Evolutionary conservation across 2,113 vertebrate species (phyloP), one percentile per base, ranked within the genome.

Genomic region (Bos indicus): DNA sequence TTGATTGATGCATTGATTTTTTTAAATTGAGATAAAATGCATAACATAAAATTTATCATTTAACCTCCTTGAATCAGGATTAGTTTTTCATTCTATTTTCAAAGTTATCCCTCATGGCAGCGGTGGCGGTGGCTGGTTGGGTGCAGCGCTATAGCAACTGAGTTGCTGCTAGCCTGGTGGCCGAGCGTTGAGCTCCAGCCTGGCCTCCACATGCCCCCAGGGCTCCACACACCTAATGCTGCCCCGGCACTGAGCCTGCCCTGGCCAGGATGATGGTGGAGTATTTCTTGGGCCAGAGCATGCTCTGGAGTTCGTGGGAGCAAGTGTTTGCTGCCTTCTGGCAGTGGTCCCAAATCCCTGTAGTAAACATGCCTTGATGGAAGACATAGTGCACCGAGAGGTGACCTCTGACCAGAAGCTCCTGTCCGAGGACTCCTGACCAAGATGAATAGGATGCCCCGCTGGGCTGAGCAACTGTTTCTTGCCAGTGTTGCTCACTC

Each of bases 251-350:
- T 93, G 88, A 97, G 92, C 77, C 87, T 88, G 90, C 97, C 91
- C 43, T 90, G 88, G 93, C 97, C 87, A 96, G 96, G 97, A 98
- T 98, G 90, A 99, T 99, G 99, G 99, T 99, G 98, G 99, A 99
- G 96, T 99, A 99, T 97, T 99, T 99, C 98, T 98, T 98, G 98
- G 99, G 99, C 95, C 97, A 99, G 92, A 98, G 99, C 97, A 98
- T 99, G 98, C 99, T 99, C 96, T 99, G 99, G 98, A 99, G 98
- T 98, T 99, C 99, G 95, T 99, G 99, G 99, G 99, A 99, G 99
- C 99, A 99, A 99, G 99, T 99, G n/a, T 99, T 99, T 96, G 97
- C 99, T 92, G 99, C 99, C 86, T 99, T 99, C 98, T 99, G 99
- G 99, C 99, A 99, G 98, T 98, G 99, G 78, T 99, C 97, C 99